Evolutionary conservation across 2,113 vertebrate genomes (phyloP), one percentile per base, ranked within the genome.

Genomic region (Neotragus pygmaeus): DNA sequence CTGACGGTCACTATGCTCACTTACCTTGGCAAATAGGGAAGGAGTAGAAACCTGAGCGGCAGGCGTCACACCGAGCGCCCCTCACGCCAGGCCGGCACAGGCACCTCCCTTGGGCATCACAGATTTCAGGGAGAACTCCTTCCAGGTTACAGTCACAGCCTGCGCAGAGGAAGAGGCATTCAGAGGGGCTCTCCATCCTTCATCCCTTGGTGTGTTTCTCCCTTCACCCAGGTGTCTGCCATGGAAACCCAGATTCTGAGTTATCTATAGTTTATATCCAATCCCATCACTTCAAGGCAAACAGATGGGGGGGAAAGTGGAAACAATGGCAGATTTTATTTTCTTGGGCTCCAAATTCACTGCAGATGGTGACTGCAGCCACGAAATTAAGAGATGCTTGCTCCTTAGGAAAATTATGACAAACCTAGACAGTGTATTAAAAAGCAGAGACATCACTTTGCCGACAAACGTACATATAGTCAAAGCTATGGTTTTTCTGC

Each of bases 11-110:
- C 2, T 0, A 0, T 2, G 66, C 19, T 66, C 77, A 64, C 99
- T 99, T 97, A 99, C 99, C 99, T 96, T 98, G 97, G 95, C 99
- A 99, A 90, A 95, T 93, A 30, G 99, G 99, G 96, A 99, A 99
- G 0, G 99, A 99, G 95, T 99, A 98, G 97, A 98, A 98, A 47
- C 99, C 99, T 14, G 62, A 93, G 55, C 47, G 98, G 97, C 99
- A 99, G 93, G 93, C 97, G 3, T 99, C 99, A 86, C 99, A 99
- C 4, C 39, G 98, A 95, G 95, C 77, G 33, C 99, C 99, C 62
- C 98, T 86, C 0, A 99, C 98, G 12, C 98, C 98, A 0, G 96
- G 92, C 58, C 98, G 99, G 98, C 99, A 99, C 51, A 99, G 98
- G 94, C 99, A 99, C 57, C 91, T 98, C 16, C 99, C 99, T 0